Conservation (phyloP, 1,140 invertebrate species). For the Papilio polyxenes region DNA sequence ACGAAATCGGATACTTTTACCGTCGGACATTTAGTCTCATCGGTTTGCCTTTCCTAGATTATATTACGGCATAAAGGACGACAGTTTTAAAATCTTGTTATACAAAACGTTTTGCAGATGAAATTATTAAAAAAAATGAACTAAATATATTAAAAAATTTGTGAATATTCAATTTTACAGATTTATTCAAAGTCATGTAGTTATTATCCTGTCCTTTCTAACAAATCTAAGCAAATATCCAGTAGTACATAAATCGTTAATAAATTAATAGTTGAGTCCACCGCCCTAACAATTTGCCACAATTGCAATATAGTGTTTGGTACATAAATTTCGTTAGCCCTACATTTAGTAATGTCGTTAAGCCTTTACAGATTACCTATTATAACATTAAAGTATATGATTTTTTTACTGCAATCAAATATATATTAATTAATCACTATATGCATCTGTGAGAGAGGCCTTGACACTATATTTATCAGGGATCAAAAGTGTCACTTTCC, state of each 20-base stretch:
- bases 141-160: too few species aligned
- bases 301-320: not conserved
- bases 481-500: too few species aligned
- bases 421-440: too few species aligned
- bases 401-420: too few species aligned
- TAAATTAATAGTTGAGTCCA: not conserved
- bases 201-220: too few species aligned
- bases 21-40: constrained; percentile 42
- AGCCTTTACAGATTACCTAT: too few species aligned
- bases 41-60: constrained; percentile 15
- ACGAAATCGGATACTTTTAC: constrained; percentile 46
- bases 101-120: not conserved
- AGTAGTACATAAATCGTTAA: not conserved
- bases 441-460: too few species aligned
- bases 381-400: too few species aligned
- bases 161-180: not conserved
- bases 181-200: not conserved
- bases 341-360: not conserved
- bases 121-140: not conserved
- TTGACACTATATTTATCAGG: too few species aligned
- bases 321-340: not conserved
- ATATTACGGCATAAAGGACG: constrained; percentile 1
- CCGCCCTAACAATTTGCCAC: not conserved
- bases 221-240: not conserved
- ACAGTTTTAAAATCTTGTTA: not conserved